Evolutionary conservation across 2,113 vertebrate species (phyloP).

Genomic region (Osmerus eperlanus): DNA sequence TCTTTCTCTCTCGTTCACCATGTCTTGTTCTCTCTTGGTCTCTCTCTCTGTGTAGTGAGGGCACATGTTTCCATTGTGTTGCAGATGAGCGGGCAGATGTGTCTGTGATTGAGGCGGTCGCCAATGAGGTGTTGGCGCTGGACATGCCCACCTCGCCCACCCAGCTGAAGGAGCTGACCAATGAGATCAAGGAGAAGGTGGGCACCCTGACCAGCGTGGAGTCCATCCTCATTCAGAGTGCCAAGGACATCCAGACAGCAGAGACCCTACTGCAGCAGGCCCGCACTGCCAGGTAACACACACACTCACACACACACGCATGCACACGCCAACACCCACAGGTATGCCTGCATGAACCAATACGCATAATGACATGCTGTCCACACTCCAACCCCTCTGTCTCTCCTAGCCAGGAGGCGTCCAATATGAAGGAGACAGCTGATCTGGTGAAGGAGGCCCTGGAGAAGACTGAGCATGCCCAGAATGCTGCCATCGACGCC

Average conservation of each 20-base stretch:
- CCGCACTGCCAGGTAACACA: slow-evolving; percentile 79
- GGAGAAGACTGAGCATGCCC: slow-evolving; percentile 83
- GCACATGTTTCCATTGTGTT: slow-evolving; percentile 6
- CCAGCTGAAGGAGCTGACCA: slow-evolving; percentile 83
- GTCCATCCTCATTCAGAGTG: slow-evolving; percentile 83
- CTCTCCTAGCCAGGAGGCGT: slow-evolving; percentile 74
- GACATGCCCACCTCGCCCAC: slow-evolving; percentile 86
- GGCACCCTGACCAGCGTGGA: slow-evolving; percentile 87
- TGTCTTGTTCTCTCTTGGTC: too few relatives aligned
- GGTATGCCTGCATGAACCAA: not conserved
- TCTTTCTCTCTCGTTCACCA: too few relatives aligned
- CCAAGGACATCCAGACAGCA: slow-evolving; percentile 79
- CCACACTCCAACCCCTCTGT: not conserved
- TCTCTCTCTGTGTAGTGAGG: not conserved
- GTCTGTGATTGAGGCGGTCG: slow-evolving; percentile 87
- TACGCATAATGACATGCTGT: not conserved
- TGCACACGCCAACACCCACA: not conserved
- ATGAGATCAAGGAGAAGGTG: slow-evolving; percentile 85
- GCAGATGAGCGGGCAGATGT: slow-evolving; percentile 85
- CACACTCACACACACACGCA: not conserved
- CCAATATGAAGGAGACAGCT: slow-evolving; percentile 76
- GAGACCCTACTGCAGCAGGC: slow-evolving; percentile 83
- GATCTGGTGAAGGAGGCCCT: slow-evolving; percentile 77
- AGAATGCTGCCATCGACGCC: slow-evolving; percentile 76
- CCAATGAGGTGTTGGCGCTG: slow-evolving; percentile 89